A percentile compares a stretch with the other conserved stretches of the same genome.
These are phyloP conservation scores for Cotesia chilonis DNA, from an alignment of 1,140 invertebrate genomes.

Conservation along the genomic window DNA sequence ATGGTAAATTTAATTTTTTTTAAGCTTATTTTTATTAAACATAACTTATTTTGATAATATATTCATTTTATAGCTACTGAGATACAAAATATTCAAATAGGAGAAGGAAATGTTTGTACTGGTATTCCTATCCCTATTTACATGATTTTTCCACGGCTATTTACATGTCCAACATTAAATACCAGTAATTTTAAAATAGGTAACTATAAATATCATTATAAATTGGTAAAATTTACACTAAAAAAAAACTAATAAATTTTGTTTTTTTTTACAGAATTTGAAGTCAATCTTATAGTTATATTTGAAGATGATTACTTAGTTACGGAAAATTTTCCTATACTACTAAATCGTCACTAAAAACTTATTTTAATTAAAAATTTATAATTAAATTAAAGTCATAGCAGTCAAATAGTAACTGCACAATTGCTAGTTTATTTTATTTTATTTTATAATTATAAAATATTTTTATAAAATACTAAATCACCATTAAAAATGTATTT, in stretches of 20 bases:
- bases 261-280: conserved; percentile 85
- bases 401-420: no score
- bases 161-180: conserved; percentile 91
- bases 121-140: conserved; percentile 88
- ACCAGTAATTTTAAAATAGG: conserved; percentile 97
- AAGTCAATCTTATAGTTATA: conserved; percentile 92
- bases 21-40: conserved; percentile 13
- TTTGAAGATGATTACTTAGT: conserved; percentile 94
- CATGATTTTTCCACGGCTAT: conserved; percentile 94
- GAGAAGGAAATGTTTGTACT: conserved; percentile 87
- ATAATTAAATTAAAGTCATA: no score
- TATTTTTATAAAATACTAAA: conserved; percentile 90
- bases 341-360: conserved; percentile 71
- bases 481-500: conserved; percentile 60
- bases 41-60: neutral
- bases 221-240: neutral
- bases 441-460: conserved; percentile 78
- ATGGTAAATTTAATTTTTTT: conserved; percentile 73
- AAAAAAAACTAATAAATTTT: conserved; percentile 31
- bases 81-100: conserved; percentile 97
- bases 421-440: no score
- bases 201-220: conserved; percentile 60
- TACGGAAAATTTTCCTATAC: conserved; percentile 95
- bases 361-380: conserved; percentile 21
- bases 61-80: conserved; percentile 81